Base-by-base conservation (phyloP, 2,113 vertebrate species). In the Calidris pygmaea region DNA sequence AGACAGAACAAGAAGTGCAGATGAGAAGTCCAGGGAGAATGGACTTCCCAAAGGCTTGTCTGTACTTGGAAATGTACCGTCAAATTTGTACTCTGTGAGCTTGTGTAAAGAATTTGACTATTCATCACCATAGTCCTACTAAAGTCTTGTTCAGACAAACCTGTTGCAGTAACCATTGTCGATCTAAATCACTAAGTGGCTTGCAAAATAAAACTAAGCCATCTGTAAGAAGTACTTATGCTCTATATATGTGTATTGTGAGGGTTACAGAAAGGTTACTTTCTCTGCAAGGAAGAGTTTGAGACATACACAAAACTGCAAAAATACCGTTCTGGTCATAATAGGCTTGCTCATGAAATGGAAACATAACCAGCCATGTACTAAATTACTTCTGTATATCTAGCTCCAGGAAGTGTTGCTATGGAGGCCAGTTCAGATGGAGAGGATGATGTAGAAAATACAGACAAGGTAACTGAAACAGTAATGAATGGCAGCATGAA, bases 401-500 rank as follows among this genome's bases (percentile, higher is more conserved):
- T 88, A 98, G 98, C 53, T 29, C 95, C 97, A n/a, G 98, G 95
- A 87, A 97, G 96, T 37, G 89, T 98, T 89, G 98, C 98, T 82
- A 98, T 98, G 95, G 98, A 98, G 66, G 98, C 97, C 92, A 98
- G 96, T 82, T 98, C 98, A 8, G 99, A 99, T 32, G 98, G 98
- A 9, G 99, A 99, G 92, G 98, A 98, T 23, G 98, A 98, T 67
- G 98, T 97, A 6, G 99, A 99, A 74, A 97, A 98, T n/a, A n/a
- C 97, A n/a, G 99, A 99, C 98, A 99, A 99, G 96, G 98, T 99
- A 96, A 99, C 99, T 2, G 99, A 99, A 97, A 99, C 99, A 1
- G 99, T 99, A 96, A 99, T 99, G 98, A 99, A 99, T 12, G 99
- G 99, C 98, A 99, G 99, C 95, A 98, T 99, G 99, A 99, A 99